Conservation (phyloP, 2,888 invertebrate species). For the Caradrina kadenii region DNA sequence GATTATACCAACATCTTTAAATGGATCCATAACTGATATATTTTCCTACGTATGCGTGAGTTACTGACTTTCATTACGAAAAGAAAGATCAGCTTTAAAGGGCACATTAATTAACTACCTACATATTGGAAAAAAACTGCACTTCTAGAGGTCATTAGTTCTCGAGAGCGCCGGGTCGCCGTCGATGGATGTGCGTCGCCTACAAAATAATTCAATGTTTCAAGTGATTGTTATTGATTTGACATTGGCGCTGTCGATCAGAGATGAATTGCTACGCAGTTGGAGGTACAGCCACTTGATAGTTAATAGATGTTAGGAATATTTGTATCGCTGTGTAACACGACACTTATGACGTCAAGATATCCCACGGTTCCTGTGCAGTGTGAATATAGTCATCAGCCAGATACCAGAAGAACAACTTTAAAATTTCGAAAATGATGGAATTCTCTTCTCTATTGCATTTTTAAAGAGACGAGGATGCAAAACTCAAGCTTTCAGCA, state of each 20-base stretch:
- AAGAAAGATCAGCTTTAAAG: not conserved
- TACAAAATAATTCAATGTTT: conserved; percentile 73
- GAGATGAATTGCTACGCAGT: conserved; percentile 72
- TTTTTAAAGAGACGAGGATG: not conserved
- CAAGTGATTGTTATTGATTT: conserved; percentile 79
- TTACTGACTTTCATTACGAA: not conserved
- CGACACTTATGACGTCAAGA: conserved; percentile 8
- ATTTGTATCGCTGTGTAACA: conserved; percentile 11
- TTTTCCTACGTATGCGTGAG: not conserved
- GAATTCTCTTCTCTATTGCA: not conserved
- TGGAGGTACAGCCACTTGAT: conserved; percentile 19
- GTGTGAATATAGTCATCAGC: conserved; percentile 1
- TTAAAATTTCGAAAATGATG: not conserved
- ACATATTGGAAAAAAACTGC: too few relatives aligned
- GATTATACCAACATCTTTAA: not conserved
- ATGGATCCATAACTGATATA: not conserved
- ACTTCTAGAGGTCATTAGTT: too few relatives aligned
- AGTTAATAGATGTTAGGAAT: not conserved
- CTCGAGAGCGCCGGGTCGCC: conserved; percentile 54
- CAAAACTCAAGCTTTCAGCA: too few relatives aligned
- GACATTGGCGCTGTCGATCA: conserved; percentile 81
- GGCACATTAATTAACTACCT: not conserved
- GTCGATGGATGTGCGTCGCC: conserved; percentile 73
- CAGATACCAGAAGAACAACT: not conserved
- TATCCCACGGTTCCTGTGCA: conserved; percentile 3